Evolutionary conservation across 1,140 invertebrate species (phyloP).

Genomic region (Brachionus rotundiformis): DNA sequence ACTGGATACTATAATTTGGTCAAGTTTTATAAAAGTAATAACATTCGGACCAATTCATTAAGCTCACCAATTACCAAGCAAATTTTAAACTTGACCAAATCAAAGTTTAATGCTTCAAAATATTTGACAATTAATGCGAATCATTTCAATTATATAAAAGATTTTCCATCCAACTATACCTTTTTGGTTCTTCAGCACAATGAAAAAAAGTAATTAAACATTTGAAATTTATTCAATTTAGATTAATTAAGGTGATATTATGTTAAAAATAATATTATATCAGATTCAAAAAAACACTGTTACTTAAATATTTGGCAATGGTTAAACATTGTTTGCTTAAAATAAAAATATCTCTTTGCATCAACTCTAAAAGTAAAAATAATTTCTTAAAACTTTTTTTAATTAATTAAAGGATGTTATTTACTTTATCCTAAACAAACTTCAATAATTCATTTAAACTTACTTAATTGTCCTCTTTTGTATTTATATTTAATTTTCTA

Average conservation of each 20-base stretch:
- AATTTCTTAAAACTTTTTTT: no score
- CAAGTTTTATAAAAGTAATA: neutral
- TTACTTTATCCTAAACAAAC: no score
- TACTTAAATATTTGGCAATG: no score
- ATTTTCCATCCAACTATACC: conserved; percentile 36
- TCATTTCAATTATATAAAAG: conserved; percentile 34
- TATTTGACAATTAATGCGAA: conserved; percentile 5
- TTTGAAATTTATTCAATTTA: neutral
- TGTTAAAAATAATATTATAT: no score
- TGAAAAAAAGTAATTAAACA: conserved; percentile 31
- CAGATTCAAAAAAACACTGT: no score
- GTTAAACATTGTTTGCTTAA: no score
- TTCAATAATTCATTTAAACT: no score
- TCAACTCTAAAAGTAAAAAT: no score
- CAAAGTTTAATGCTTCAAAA: conserved; percentile 35
- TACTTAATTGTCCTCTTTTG: no score
- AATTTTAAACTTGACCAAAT: conserved; percentile 29
- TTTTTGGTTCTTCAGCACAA: conserved; percentile 34
- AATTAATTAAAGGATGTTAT: no score
- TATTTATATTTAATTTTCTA: neutral
- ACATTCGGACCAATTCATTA: neutral
- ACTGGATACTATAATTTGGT: conserved; percentile 21
- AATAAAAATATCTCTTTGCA: no score
- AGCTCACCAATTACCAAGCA: conserved; percentile 36
- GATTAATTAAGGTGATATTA: no score